Evolutionary conservation across 2,113 vertebrate genomes (phyloP).

Genomic region (Channa maculata): DNA sequence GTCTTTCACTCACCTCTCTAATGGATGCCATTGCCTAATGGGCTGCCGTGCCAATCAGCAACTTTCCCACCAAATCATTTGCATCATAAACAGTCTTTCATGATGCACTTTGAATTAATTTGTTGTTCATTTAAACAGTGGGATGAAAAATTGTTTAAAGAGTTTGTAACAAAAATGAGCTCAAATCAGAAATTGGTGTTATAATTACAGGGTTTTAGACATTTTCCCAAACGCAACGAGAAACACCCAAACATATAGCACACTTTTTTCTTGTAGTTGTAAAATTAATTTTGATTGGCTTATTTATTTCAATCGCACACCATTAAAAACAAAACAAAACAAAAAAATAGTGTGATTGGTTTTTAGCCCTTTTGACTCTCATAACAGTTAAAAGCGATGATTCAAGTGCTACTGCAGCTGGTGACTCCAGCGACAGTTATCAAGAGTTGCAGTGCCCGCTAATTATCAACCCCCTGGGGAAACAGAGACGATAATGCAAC

Average conservation of each 20-base stretch:
- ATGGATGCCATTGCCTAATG: conserved; percentile 66
- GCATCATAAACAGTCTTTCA: conserved; percentile 74
- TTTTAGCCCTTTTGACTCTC: conserved; percentile 37
- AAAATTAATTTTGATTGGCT: conserved; percentile 18
- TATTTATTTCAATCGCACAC: conserved; percentile 10
- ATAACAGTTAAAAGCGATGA: conserved; percentile 52
- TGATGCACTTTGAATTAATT: conserved; percentile 71
- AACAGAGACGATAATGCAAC: conserved; percentile 40
- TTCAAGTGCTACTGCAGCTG: conserved; percentile 54
- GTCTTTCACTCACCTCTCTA: conserved; percentile 58
- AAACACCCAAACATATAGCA: background rate
- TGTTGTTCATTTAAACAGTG: conserved; percentile 54
- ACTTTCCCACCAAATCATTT: conserved; percentile 72
- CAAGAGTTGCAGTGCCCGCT: conserved; percentile 41
- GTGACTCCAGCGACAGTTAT: conserved; percentile 43
- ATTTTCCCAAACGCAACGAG: conserved; percentile 20
- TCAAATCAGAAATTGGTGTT: conserved; percentile 39
- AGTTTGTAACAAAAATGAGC: conserved; percentile 36
- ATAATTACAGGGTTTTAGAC: conserved; percentile 38
- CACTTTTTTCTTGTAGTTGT: background rate
- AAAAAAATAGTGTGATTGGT: conserved; percentile 2
- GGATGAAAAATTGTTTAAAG: conserved; percentile 26
- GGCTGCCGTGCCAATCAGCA: conserved; percentile 73
- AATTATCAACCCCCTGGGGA: conserved; percentile 67
- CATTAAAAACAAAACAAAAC: conserved; percentile 10